phyloP scores from a whole-genome alignment of 2,888 invertebrate genomes.

The Torymus tubicola region DNA sequence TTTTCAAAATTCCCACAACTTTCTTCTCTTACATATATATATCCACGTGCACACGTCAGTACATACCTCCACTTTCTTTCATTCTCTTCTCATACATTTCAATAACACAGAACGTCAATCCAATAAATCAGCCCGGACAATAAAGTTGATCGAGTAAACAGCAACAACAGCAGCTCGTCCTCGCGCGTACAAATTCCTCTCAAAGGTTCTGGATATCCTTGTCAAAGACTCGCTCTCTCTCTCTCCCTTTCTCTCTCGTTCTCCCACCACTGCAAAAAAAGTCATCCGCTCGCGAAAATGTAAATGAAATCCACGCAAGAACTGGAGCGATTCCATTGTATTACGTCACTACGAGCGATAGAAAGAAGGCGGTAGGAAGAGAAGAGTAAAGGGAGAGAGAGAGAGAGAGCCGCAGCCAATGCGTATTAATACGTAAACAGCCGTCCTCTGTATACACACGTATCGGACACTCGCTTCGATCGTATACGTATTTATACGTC shows the following conservation, averaged over 20 bases:
- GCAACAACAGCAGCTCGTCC: not conserved
- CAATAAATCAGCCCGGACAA: constrained; percentile 47
- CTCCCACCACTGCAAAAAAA: too few relatives aligned
- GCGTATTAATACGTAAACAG: constrained; percentile 13
- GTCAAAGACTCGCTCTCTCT: constrained; percentile 6
- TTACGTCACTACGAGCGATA: not conserved
- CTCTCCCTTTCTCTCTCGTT: too few relatives aligned
- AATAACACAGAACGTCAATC: constrained; percentile 27
- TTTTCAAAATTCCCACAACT: too few relatives aligned
- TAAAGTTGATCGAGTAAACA: constrained; percentile 41
- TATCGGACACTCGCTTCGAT: not conserved
- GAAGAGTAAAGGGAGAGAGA: not conserved
- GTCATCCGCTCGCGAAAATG: constrained; percentile 19
- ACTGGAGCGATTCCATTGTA: constrained; percentile 25
- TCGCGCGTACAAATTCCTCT: constrained; percentile 6
- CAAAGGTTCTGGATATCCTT: not conserved
- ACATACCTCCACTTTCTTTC: not conserved
- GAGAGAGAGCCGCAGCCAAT: constrained; percentile 2
- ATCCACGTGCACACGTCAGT: too few relatives aligned
- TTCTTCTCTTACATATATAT: too few relatives aligned
- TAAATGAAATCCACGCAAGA: constrained; percentile 39
- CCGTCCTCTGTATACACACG: not conserved
- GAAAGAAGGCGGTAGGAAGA: too few relatives aligned
- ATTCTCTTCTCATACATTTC: constrained; percentile 39
- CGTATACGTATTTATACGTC: constrained; percentile 2